Evolutionary conservation across 2,797 vertebrate genomes (phyloP).

Genomic region (Phaenicophaeus curvirostris): DNA sequence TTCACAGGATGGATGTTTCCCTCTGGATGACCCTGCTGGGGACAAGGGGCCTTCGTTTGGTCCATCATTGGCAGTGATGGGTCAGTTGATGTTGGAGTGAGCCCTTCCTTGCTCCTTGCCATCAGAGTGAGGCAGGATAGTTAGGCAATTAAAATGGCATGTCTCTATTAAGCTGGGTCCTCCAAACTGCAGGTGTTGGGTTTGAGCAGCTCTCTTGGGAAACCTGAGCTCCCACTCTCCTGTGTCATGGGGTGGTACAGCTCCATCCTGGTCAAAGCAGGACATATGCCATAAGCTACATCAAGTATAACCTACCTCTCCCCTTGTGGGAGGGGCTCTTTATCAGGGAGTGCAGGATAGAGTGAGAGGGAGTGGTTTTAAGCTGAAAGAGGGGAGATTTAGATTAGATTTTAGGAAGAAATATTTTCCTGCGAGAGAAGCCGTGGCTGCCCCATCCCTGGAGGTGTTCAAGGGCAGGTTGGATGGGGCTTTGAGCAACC

Average conservation of each 20-base stretch:
- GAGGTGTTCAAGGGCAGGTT: too few species aligned
- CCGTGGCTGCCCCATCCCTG: too few species aligned
- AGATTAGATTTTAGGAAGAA: too few species aligned
- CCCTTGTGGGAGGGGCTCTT: too few species aligned
- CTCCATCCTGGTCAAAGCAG: neutral
- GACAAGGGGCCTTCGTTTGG: neutral
- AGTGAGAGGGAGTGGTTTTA: too few species aligned
- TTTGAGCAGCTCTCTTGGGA: neutral
- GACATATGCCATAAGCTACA: neutral
- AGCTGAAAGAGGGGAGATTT: too few species aligned
- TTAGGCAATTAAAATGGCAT: neutral
- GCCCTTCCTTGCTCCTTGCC: neutral
- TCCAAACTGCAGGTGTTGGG: neutral
- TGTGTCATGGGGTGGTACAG: neutral
- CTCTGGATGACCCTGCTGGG: neutral
- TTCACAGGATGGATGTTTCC: neutral
- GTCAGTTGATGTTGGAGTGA: fast-evolving
- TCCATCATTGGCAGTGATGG: fast-evolving
- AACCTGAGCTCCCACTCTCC: neutral
- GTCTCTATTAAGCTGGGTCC: neutral
- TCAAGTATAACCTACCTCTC: too few species aligned
- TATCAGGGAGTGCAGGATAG: too few species aligned
- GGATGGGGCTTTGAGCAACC: too few species aligned
- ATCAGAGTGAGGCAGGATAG: fast-evolving
- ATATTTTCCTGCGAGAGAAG: too few species aligned